A percentile compares a stretch with the other conserved stretches of the same genome.
Conservation (phyloP, 2,113 vertebrate genomes). For the Rallus limicola region DNA sequence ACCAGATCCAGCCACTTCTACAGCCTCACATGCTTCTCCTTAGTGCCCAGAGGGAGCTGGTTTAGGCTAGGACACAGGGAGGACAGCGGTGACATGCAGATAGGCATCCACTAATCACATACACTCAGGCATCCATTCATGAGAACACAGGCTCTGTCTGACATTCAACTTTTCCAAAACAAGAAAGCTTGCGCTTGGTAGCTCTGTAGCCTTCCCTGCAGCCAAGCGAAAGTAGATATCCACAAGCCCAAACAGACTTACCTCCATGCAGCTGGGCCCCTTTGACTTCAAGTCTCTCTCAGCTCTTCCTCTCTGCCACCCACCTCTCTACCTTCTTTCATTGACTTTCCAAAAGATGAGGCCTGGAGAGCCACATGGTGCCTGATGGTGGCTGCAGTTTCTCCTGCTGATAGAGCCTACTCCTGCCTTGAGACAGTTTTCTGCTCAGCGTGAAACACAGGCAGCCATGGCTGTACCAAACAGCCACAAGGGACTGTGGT, state of each 20-base stretch:
- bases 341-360: background rate
- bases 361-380: background rate
- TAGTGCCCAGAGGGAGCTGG: background rate
- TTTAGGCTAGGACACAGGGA: background rate
- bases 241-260: background rate
- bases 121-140: background rate
- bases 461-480: background rate
- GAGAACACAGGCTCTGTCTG: background rate
- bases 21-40: background rate
- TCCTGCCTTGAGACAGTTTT: rapidly evolving
- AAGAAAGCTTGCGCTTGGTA: background rate
- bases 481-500: background rate
- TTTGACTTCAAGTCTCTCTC: background rate
- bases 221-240: background rate
- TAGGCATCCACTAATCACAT: background rate
- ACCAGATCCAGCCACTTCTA: background rate
- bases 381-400: background rate
- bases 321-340: background rate
- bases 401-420: background rate
- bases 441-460: rapidly evolving
- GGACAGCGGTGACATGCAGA: background rate
- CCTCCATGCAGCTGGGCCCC: background rate
- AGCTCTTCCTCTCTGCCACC: background rate
- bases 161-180: background rate
- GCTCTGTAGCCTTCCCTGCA: background rate